Evolutionary conservation across 2,113 vertebrate genomes (phyloP).

Genomic region (Leucopternis melanops): DNA sequence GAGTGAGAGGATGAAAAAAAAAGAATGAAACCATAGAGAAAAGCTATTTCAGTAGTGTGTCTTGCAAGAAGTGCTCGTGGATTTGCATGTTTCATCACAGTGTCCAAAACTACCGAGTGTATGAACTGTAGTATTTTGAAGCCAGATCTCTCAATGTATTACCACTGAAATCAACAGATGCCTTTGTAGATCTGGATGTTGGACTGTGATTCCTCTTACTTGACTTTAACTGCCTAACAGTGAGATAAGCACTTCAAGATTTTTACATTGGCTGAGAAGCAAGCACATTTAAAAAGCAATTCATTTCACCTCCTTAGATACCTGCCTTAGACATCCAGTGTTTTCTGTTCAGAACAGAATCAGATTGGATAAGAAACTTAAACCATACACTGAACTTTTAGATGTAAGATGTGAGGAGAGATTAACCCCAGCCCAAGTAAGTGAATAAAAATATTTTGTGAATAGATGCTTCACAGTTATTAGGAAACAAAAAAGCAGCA

Average conservation of each 20-base stretch:
- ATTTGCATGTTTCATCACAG: neutral
- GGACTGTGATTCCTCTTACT: neutral
- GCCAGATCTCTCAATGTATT: neutral
- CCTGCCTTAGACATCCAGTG: neutral
- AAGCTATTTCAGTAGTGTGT: neutral
- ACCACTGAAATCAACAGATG: neutral
- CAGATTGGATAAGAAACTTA: neutral
- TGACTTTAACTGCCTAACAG: neutral
- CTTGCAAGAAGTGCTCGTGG: neutral
- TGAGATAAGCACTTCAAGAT: neutral
- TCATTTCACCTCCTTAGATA: neutral
- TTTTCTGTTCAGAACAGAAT: neutral
- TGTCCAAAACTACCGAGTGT: neutral
- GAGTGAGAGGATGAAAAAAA: neutral
- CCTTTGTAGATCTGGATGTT: neutral
- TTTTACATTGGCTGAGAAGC: neutral
- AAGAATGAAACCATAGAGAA: neutral
- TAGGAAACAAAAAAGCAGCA: neutral
- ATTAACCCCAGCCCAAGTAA: neutral
- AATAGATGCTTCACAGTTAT: neutral
- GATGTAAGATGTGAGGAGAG: neutral
- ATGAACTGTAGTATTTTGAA: neutral
- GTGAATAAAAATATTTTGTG: neutral
- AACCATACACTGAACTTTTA: neutral
- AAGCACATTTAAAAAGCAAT: neutral